Conservation (phyloP, 2,113 vertebrate genomes). For the Phasianus colchicus region DNA sequence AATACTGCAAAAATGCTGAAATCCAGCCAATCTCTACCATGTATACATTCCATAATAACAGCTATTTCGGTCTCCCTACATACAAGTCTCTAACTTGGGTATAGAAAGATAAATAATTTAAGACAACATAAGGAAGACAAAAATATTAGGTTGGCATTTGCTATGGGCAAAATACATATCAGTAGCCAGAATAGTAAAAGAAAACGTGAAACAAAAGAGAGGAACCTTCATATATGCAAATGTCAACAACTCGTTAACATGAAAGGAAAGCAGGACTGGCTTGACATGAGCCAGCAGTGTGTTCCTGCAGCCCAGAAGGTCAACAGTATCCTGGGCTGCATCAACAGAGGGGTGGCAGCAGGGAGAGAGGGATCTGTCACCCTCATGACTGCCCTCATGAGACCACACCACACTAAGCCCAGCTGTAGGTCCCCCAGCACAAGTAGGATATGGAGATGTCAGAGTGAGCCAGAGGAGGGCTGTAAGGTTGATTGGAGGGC, state of each 20-base stretch:
- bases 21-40: not conserved
- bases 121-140: slow-evolving; percentile 33
- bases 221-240: not conserved
- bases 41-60: not conserved
- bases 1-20: not conserved
- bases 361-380: too few relatives aligned
- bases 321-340: too few relatives aligned
- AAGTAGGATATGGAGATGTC: too few relatives aligned
- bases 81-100: not conserved
- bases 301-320: too few relatives aligned
- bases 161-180: not conserved
- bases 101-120: slow-evolving; percentile 14
- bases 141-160: slow-evolving; percentile 37
- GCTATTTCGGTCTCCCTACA: not conserved
- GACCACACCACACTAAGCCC: too few relatives aligned
- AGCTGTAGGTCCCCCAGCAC: too few relatives aligned
- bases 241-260: not conserved
- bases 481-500: too few relatives aligned
- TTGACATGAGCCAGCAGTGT: too few relatives aligned
- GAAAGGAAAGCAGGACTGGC: not conserved
- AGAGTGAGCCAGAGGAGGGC: too few relatives aligned
- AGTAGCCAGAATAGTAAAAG: not conserved
- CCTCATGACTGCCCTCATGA: too few relatives aligned
- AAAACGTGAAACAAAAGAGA: not conserved
- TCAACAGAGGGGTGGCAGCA: too few relatives aligned